Conservation (phyloP, 2,888 invertebrate genomes). For the Coecobrya sp. region DNA sequence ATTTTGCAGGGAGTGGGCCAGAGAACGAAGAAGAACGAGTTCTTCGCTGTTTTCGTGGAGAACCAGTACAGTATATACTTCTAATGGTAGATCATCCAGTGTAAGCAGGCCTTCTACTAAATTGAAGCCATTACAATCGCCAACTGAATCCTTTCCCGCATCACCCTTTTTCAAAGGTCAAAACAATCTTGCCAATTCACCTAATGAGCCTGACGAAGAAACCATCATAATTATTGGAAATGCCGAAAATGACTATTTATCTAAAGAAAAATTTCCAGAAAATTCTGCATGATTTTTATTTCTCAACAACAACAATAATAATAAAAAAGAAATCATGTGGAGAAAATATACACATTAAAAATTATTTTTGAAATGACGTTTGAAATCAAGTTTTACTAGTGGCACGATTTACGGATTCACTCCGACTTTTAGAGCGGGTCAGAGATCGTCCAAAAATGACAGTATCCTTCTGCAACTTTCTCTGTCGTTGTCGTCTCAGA, state of each 20-base stretch:
- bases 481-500: conserved; percentile 76
- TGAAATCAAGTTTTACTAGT: conserved; percentile 31
- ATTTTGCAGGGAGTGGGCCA: conserved; percentile 49
- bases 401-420: conserved; percentile 51
- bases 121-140: neutral
- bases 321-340: conserved; percentile 20
- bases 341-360: neutral
- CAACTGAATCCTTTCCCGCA: conserved; percentile 22
- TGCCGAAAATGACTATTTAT: neutral
- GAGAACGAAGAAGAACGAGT: conserved; percentile 49
- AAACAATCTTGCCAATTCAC: neutral
- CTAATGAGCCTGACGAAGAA: conserved; percentile 1
- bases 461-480: conserved; percentile 73
- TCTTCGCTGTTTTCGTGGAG: conserved; percentile 62
- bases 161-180: conserved; percentile 20
- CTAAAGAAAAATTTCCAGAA: neutral
- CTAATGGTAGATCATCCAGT: conserved; percentile 54
- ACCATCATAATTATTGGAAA: conserved; percentile 19
- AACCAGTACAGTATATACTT: conserved; percentile 32
- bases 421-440: conserved; percentile 73
- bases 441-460: conserved; percentile 79
- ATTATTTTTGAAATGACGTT: neutral
- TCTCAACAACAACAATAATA: neutral
- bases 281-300: conserved; percentile 44
- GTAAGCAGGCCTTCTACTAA: neutral